Conservation (phyloP, 2,113 vertebrate species). For the Orycteropus afer region DNA sequence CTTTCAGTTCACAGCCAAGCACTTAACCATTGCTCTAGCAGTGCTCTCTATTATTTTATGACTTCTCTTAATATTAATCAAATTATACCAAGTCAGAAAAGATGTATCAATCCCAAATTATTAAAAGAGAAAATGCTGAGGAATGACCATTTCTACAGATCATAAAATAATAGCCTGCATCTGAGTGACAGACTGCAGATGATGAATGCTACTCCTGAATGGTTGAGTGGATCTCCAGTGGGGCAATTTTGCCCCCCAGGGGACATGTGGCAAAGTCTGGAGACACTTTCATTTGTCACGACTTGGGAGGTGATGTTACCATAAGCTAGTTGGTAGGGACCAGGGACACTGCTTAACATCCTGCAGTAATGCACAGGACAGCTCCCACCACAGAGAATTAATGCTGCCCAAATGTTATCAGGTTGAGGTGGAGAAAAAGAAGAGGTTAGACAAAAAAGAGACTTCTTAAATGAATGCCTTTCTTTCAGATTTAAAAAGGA, state of each 20-base stretch:
- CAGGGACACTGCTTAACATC: background rate
- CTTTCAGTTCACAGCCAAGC: no score
- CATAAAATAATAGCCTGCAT: background rate
- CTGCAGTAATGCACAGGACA: background rate
- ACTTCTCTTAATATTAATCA: background rate
- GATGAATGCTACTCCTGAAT: accelerated
- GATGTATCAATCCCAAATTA: background rate
- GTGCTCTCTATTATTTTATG: background rate
- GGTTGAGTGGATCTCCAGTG: background rate
- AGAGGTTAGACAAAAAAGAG: background rate
- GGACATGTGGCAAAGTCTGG: background rate
- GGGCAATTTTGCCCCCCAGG: background rate
- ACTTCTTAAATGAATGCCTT: background rate
- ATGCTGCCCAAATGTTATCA: background rate
- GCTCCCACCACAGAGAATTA: background rate
- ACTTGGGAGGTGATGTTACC: background rate
- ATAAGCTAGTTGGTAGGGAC: accelerated
- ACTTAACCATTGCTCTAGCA: no score
- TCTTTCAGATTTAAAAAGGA: background rate
- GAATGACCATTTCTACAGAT: background rate
- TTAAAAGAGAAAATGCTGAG: background rate
- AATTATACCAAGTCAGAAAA: background rate
- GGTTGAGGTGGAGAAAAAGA: background rate
- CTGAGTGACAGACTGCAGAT: background rate
- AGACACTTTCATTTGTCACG: background rate